These are phyloP conservation scores for Colostygia pectinataria DNA, from an alignment of 2,888 invertebrate species.

Conservation along the genomic window DNA sequence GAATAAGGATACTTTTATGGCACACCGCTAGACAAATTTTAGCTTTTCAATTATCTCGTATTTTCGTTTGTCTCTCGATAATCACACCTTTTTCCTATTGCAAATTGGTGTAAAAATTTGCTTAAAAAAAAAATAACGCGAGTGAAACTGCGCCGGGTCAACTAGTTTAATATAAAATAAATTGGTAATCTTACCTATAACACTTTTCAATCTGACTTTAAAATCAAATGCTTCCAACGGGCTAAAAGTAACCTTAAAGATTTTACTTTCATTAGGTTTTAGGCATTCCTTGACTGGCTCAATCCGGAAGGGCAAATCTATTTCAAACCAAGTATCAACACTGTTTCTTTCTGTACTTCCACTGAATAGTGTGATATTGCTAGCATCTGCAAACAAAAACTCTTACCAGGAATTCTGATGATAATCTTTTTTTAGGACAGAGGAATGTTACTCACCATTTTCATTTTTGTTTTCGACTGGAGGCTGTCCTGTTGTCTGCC, in stretches of 20 bases:
- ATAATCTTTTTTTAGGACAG: background rate
- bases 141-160: no score
- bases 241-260: constrained; percentile 78
- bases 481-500: background rate
- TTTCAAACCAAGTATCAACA: constrained; percentile 73
- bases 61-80: no score
- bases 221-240: constrained; percentile 82
- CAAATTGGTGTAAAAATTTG: no score
- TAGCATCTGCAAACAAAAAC: constrained; percentile 44
- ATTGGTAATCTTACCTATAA: constrained; percentile 64
- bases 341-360: constrained; percentile 58
- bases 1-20: no score
- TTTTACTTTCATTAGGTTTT: constrained; percentile 59
- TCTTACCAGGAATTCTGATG: background rate
- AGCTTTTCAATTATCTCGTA: no score
- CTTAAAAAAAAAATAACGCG: no score
- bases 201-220: constrained; percentile 64
- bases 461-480: constrained; percentile 8
- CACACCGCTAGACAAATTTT: no score
- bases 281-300: constrained; percentile 72
- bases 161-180: no score
- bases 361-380: constrained; percentile 70
- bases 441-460: constrained; percentile 5
- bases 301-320: constrained; percentile 78
- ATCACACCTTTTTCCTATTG: no score